phyloP scores from a whole-genome alignment of 2,888 invertebrate species.

The Eupeodes luniger region DNA sequence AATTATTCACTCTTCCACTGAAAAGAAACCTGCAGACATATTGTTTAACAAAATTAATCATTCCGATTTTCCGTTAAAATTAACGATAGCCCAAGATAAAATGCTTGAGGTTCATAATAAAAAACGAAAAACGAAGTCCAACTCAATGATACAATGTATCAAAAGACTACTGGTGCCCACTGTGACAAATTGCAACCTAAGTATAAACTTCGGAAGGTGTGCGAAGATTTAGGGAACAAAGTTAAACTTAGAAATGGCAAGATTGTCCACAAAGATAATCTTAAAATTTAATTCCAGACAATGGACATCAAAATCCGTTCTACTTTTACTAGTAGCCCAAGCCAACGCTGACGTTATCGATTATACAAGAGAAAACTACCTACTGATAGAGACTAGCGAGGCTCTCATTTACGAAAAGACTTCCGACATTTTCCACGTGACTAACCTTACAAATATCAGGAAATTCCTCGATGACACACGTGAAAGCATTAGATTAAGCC shows the following conservation, averaged over 20 bases:
- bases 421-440: not conserved
- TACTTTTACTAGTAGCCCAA: not conserved
- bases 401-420: not conserved
- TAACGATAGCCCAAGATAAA: slow-evolving; percentile 7
- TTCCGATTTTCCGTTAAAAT: not conserved
- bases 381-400: not conserved
- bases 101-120: too few relatives aligned
- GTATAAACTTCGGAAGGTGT: slow-evolving; percentile 24
- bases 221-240: slow-evolving; percentile 32
- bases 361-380: not conserved
- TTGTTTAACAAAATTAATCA: slow-evolving; percentile 30
- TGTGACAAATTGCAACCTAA: not conserved
- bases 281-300: too few relatives aligned
- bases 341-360: not conserved
- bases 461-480: too few relatives aligned
- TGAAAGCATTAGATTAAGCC: too few relatives aligned
- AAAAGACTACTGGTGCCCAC: slow-evolving; percentile 3
- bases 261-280: slow-evolving; percentile 25
- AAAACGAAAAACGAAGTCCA: not conserved
- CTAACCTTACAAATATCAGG: not conserved
- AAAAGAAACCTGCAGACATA: slow-evolving; percentile 21
- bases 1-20: not conserved
- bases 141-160: slow-evolving; percentile 13
- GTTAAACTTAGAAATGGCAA: slow-evolving; percentile 10
- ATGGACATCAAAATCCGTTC: not conserved